Evolutionary conservation across 1,140 invertebrate species (phyloP).

Genomic region (Campodea augens): DNA sequence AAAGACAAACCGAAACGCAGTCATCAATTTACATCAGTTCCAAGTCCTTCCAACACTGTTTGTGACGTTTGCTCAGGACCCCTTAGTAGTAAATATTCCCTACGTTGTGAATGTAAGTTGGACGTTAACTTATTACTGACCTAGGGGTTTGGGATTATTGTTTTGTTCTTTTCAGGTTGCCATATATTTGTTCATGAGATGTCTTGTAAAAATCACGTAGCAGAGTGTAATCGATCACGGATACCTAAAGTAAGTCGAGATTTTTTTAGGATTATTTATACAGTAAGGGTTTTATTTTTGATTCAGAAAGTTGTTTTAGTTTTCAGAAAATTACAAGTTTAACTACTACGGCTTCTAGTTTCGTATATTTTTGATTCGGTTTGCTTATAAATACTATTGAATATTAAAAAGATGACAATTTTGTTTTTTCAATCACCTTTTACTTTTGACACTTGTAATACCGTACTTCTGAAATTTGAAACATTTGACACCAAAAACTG

Average conservation of each 20-base stretch:
- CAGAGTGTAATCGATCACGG: constrained; percentile 52
- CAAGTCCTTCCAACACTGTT: not conserved
- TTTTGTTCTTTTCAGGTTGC: constrained; percentile 39
- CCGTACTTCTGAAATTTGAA: too few species aligned
- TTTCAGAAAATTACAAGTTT: not conserved
- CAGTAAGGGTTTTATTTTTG: not conserved
- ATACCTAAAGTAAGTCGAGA: constrained; percentile 34
- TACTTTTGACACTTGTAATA: too few species aligned
- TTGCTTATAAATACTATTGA: too few species aligned
- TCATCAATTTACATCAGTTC: not conserved
- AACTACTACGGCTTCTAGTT: too few species aligned
- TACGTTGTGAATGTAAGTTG: too few species aligned
- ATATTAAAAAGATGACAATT: too few species aligned
- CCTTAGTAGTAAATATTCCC: too few species aligned
- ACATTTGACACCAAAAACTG: too few species aligned
- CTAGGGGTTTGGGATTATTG: too few species aligned
- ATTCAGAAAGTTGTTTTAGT: not conserved
- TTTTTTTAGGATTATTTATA: constrained; percentile 7
- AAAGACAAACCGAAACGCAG: not conserved
- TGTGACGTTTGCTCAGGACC: not conserved
- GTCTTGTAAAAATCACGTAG: constrained; percentile 64
- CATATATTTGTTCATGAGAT: constrained; percentile 65
- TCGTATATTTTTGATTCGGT: too few species aligned
- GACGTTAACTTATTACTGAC: too few species aligned
- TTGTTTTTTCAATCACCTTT: too few species aligned